Evolutionary conservation across 2,797 vertebrate species (phyloP), one percentile per base, ranked within the genome.

Genomic region (Sebastes minor): DNA sequence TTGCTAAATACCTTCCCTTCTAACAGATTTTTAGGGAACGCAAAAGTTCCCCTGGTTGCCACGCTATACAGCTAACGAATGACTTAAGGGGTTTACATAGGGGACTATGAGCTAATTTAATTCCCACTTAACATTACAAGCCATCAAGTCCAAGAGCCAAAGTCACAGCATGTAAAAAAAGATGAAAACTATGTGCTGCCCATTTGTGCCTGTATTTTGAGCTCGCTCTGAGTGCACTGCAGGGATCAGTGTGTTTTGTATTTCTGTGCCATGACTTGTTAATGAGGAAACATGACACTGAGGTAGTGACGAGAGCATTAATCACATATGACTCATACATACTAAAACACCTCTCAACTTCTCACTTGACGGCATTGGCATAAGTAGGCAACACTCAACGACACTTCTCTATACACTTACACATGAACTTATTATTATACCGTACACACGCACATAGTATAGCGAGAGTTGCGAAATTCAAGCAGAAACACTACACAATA

Each of bases 281-380:
- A 91, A 94, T 93, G 88, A 91, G 85, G 90, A 92, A 90, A 91
- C 76, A 38, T 78, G 83, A 88, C 81, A 77, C 81, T 71, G 82
- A 81, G 65, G 53, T 62, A 82, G 74, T 70, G 76, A 89, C 32
- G n/a, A 61, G 79, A 86, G 84, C 77, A 89, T 92, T 91, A 93
- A 91, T 92, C 90, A 93, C 90, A 92, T 80, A 88, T 88, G 71
- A 89, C 83, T 90, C 92, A 93, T 87, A 89, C 79, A 82, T 84
- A 88, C 86, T 81, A 84, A 75, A 87, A 74, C 88, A 82, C 66
- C 74, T 84, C 81, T 84, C 81, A n/a, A n/a, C 68, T 84, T 85
- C 76, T 81, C 81, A 86, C 71, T 92, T 81, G 68, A 73, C n/a
- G 18, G 69, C 61, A 85, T 62, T 49, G 46, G 46, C 46, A 49